phyloP scores from a whole-genome alignment of 2,113 vertebrate genomes.

The Acrocephalus kingi region DNA sequence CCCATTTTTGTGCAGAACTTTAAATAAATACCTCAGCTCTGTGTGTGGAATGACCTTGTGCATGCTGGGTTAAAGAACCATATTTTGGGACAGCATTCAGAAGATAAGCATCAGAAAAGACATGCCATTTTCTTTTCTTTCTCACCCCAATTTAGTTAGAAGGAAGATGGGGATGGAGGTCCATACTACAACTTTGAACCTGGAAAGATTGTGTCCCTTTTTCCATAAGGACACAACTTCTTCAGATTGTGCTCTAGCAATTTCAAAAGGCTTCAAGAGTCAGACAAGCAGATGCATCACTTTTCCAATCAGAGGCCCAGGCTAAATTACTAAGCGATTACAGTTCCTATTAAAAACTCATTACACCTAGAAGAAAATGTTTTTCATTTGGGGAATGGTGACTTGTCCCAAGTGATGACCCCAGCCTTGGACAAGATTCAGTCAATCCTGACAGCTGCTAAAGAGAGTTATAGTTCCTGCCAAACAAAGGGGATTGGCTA shows the following conservation, averaged over 20 bases:
- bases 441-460: not conserved
- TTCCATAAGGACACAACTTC: not conserved
- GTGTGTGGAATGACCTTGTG: fast-evolving
- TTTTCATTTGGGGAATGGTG: not conserved
- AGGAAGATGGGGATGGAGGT: not conserved
- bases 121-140: not conserved
- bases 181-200: not conserved
- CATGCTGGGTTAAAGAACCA: not conserved
- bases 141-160: not conserved
- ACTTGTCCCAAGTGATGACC: not conserved
- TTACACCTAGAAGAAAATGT: not conserved
- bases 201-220: not conserved
- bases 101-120: not conserved
- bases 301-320: not conserved
- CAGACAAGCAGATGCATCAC: not conserved
- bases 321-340: not conserved
- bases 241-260: not conserved
- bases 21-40: not conserved
- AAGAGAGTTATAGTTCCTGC: not conserved
- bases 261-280: not conserved
- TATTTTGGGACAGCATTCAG: not conserved
- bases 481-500: not conserved
- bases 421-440: not conserved
- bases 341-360: not conserved
- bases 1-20: not conserved